Conservation (phyloP, 2,888 invertebrate genomes). For the Elaeidobius kamerunicus region DNA sequence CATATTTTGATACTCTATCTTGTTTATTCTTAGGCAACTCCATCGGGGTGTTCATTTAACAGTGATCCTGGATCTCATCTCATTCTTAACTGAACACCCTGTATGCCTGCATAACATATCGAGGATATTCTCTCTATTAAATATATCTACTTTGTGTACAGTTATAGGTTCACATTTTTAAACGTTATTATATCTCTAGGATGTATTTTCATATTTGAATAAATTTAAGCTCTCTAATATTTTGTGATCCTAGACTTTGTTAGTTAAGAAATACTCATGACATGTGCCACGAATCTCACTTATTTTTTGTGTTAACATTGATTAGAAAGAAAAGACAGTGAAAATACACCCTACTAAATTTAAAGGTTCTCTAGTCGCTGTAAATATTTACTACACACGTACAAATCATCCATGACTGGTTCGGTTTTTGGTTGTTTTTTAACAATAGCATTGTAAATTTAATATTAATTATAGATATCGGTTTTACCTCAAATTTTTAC, state of each 20-base stretch:
- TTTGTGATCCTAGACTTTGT: constrained; percentile 29
- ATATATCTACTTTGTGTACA: constrained; percentile 40
- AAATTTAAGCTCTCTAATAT: constrained; percentile 28
- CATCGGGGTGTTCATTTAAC: too few species aligned
- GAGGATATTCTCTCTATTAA: constrained; percentile 42
- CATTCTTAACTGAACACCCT: too few species aligned
- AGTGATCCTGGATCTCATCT: too few species aligned
- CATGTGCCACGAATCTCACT: constrained; percentile 28
- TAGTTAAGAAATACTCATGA: constrained; percentile 25
- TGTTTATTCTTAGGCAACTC: constrained; percentile 40
- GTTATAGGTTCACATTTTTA: constrained; percentile 34
- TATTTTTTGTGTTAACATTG: constrained; percentile 13
- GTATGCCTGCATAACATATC: constrained; percentile 46
- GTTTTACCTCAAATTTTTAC: constrained; percentile 22
- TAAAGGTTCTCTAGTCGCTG: constrained; percentile 45
- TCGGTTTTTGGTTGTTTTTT: constrained; percentile 31
- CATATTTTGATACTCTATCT: constrained; percentile 47
- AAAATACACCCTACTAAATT: constrained; percentile 41
- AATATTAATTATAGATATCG: constrained; percentile 31
- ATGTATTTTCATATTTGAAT: constrained; percentile 37
- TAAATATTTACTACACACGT: constrained; percentile 43
- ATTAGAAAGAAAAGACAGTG: constrained; percentile 30
- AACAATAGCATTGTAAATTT: constrained; percentile 31
- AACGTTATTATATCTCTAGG: constrained; percentile 32
- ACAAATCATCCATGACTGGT: constrained; percentile 40